Conservation (phyloP, 2,113 vertebrate genomes). For the Eidolon helvum region DNA sequence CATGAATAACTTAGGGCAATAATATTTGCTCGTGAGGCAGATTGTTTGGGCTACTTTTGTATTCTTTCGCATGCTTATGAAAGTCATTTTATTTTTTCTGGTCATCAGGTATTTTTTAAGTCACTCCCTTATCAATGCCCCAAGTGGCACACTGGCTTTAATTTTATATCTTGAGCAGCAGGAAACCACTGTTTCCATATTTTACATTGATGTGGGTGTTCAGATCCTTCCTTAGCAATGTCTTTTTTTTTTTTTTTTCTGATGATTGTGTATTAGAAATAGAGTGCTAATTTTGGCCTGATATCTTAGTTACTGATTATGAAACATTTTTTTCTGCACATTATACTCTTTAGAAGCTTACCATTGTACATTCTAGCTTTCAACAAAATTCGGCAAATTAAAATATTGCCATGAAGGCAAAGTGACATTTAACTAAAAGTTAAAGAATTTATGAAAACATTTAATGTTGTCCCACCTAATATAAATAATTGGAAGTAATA, state of each 20-base stretch:
- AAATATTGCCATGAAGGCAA: not conserved
- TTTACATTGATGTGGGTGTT: not conserved
- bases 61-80: not conserved
- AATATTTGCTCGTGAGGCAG: not conserved
- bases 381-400: not conserved
- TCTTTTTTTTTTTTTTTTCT: not conserved
- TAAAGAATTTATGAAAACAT: not conserved
- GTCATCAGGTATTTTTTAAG: not conserved
- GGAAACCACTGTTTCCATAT: not conserved
- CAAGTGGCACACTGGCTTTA: not conserved
- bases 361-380: not conserved
- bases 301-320: not conserved
- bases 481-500: not conserved
- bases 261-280: not conserved
- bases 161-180: not conserved
- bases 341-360: not conserved
- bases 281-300: not conserved
- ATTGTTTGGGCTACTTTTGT: not conserved
- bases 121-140: not conserved
- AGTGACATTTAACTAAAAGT: not conserved
- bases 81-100: not conserved
- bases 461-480: not conserved
- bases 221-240: not conserved
- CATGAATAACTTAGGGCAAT: not conserved
- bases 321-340: not conserved